Evolutionary conservation across 2,113 vertebrate genomes (phyloP).

Genomic region (Psilopsiagon aymara): DNA sequence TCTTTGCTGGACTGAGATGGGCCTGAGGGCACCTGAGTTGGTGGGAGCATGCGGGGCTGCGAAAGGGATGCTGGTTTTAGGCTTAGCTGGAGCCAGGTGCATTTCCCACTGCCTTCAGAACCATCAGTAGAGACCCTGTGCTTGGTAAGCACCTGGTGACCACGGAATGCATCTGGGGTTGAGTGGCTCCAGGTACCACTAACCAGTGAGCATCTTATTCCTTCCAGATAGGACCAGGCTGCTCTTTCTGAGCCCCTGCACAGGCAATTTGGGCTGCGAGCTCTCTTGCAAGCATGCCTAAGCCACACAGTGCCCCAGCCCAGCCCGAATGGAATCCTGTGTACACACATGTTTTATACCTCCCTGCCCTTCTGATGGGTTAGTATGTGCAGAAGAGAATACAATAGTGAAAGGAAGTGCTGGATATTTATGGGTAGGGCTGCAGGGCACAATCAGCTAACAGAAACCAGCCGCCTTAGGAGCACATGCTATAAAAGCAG

Average conservation of each 20-base stretch:
- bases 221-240: neutral
- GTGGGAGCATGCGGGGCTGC: neutral
- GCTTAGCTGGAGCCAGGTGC: neutral
- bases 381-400: neutral
- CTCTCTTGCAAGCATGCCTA: neutral
- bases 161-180: neutral
- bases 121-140: neutral
- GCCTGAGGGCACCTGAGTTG: neutral
- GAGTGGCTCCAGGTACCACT: neutral
- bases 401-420: neutral
- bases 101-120: neutral
- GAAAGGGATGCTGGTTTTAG: too few relatives aligned
- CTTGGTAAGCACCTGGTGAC: neutral
- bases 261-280: neutral
- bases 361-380: neutral
- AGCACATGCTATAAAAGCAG: neutral
- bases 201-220: neutral
- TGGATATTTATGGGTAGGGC: neutral
- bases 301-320: neutral
- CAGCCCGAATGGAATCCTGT: accelerated
- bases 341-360: neutral
- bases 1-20: neutral
- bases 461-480: neutral
- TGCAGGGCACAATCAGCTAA: neutral
- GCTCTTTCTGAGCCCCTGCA: neutral